Conservation (phyloP, 1,140 invertebrate species). For the Brachionus paranguensis region DNA sequence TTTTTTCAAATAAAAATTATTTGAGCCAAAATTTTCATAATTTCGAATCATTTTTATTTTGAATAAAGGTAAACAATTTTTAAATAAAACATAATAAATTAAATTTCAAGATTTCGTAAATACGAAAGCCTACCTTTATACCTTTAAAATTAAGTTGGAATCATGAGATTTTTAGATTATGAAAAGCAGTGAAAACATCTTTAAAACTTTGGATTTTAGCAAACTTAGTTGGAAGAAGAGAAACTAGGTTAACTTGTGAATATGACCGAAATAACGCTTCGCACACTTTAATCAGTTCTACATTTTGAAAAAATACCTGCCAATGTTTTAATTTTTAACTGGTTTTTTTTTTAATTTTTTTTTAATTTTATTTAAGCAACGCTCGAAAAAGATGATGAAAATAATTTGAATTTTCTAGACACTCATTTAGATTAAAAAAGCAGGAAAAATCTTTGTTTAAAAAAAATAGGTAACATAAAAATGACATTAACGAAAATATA, state of each 20-base stretch:
- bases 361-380: neutral
- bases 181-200: neutral
- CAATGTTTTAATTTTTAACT: neutral
- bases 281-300: neutral
- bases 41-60: neutral
- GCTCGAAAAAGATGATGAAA: neutral
- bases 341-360: neutral
- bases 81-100: constrained; percentile 12
- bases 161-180: neutral
- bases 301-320: neutral
- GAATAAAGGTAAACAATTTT: neutral
- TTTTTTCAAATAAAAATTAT: neutral
- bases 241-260: neutral
- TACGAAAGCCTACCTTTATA: constrained; percentile 11
- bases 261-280: neutral
- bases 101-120: constrained; percentile 16
- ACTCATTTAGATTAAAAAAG: neutral
- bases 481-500: no score
- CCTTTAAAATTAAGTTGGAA: neutral
- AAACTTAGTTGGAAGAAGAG: neutral
- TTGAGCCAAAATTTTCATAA: neutral
- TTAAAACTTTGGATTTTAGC: neutral
- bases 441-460: no score
- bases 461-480: no score
- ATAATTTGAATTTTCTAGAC: neutral